Evolutionary conservation across 1,140 invertebrate genomes (phyloP), one percentile per base, ranked within the genome.

Genomic region (Ips nitidus): DNA sequence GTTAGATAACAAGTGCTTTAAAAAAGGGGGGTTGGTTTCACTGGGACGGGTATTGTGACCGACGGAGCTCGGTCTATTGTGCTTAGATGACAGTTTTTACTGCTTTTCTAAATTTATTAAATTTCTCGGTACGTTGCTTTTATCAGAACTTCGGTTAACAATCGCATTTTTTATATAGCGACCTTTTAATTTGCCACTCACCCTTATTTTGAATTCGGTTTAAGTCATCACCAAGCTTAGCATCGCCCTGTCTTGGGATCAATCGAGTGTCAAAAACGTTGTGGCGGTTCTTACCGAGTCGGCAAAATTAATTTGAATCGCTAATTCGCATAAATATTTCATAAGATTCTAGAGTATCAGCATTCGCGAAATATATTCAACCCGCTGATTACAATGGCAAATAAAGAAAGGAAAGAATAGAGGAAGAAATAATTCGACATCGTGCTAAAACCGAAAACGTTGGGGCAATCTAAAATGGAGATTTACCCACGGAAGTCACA

Each of bases 1-100:
- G 72, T 75, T 73, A 74, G 75, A 77, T 73, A 77, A 75, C 75
- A 76, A 76, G 65, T 71, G 66, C 70, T 59, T 66, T 71, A 72
- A 73, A 73, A 72, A 67, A 71, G 74, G 53, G 69, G 73, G 66
- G 66, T 52, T 37, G 65, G 69, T 41, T 63, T 67, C 69, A 68
- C 43, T 58, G 71, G 68, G 53, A 62, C 72, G 75, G 72, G 76
- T 75, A 77, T 76, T 77, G 71, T 73, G 45, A 43, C 40, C 43
- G 57, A 45, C 43, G 70, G 65, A 73, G 22, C 71, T 66, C 53
- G 70, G 57, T 42, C 70, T 69, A 74, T 74, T 76, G 72, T 73
- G 70, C 45, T 69, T 53, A 70, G 73, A 71, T 73, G 64, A 68
- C 69, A 70, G 74, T 76, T 75, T 75, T 76, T 76, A 71, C 69